phyloP scores from a whole-genome alignment of 2,113 vertebrate species.

The Leptodactylus fuscus region DNA sequence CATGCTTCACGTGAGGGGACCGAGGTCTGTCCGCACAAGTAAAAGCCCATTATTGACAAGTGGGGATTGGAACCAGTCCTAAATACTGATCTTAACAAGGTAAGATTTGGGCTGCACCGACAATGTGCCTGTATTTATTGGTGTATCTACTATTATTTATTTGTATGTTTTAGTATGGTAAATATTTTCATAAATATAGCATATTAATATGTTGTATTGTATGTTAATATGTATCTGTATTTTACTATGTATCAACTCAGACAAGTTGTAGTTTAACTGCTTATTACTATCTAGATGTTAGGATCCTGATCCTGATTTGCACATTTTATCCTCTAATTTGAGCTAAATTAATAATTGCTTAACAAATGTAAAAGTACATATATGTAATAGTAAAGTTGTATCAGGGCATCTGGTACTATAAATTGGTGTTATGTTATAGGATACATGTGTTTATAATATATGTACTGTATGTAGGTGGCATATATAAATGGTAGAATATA shows the following conservation, averaged over 20 bases:
- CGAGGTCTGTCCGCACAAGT: not conserved
- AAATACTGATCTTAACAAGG: not conserved
- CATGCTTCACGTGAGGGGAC: not conserved
- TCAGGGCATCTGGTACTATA: not conserved
- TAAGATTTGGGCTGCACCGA: not conserved
- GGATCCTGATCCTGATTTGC: too few relatives aligned
- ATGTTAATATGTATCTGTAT: not conserved
- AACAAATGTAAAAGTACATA: too few relatives aligned
- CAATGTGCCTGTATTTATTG: too few relatives aligned
- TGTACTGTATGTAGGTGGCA: too few relatives aligned
- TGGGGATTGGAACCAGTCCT: not conserved
- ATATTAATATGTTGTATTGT: too few relatives aligned
- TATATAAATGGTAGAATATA: not conserved
- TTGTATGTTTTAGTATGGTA: not conserved
- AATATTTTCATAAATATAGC: not conserved
- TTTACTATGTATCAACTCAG: too few relatives aligned
- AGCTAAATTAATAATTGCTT: too few relatives aligned
- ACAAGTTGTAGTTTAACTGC: not conserved
- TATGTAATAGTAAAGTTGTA: too few relatives aligned
- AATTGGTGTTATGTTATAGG: not conserved
- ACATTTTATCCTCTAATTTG: too few relatives aligned
- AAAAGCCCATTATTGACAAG: not conserved
- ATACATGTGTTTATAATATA: not conserved
- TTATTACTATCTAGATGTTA: not conserved
- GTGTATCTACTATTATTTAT: not conserved